phyloP scores from a whole-genome alignment of 92 coral and sea anemone genomes.

The Meandrina meandrites region DNA sequence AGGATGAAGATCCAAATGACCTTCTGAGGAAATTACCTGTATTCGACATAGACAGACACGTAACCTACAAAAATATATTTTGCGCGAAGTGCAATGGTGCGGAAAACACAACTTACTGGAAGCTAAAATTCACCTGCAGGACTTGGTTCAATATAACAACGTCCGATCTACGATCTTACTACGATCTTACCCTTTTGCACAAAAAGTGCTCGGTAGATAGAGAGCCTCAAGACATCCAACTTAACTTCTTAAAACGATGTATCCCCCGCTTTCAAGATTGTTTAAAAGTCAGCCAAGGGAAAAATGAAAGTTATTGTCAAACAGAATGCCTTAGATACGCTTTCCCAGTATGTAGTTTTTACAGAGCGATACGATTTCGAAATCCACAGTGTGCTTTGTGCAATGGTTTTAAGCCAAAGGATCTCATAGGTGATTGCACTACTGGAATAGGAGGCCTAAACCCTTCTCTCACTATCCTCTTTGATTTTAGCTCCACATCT shows the following conservation, averaged over 20 bases:
- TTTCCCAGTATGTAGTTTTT: conserved; percentile 43
- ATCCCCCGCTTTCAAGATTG: conserved; percentile 50
- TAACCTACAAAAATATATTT: conserved; percentile 57
- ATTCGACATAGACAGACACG: conserved; percentile 35
- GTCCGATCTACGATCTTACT: background rate
- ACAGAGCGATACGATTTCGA: conserved; percentile 14
- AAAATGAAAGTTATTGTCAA: conserved; percentile 20
- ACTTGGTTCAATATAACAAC: conserved; percentile 7
- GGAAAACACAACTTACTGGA: conserved; percentile 40
- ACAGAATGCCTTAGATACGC: conserved; percentile 41
- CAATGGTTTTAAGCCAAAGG: conserved; percentile 28
- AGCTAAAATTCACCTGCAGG: conserved; percentile 13
- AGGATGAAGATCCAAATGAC: conserved; percentile 27
- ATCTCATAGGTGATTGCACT: conserved; percentile 9
- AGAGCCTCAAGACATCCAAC: background rate
- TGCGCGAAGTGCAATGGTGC: conserved; percentile 59
- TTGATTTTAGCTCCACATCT: conserved; percentile 59
- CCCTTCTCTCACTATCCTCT: conserved; percentile 55
- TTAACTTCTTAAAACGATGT: conserved; percentile 37
- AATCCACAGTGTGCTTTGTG: conserved; percentile 63
- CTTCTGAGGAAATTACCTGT: conserved; percentile 45
- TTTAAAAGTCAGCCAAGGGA: background rate
- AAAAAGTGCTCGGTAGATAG: conserved; percentile 18
- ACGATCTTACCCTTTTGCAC: background rate
- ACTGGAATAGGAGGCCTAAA: background rate